These are phyloP conservation scores for Campoplex capitator DNA, from an alignment of 2,888 invertebrate genomes.

Conservation along the genomic window DNA sequence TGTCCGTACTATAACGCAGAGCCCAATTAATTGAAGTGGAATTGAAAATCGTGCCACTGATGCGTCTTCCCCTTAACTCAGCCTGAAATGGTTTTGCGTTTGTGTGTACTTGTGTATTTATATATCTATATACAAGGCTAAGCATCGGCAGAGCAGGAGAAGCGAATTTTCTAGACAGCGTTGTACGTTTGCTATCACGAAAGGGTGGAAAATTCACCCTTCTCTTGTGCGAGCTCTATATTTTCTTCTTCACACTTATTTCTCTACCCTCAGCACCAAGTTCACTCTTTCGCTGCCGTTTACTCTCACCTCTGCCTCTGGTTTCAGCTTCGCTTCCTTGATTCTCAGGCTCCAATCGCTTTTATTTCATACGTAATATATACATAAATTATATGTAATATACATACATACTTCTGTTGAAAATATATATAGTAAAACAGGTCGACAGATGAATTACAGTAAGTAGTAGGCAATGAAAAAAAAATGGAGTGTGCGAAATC, in stretches of 20 bases:
- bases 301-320: slow-evolving; percentile 28
- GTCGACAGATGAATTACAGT: no score
- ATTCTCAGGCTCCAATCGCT: slow-evolving; percentile 39
- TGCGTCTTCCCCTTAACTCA: slow-evolving; percentile 40
- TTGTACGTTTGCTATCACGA: slow-evolving; percentile 23
- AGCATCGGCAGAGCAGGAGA: slow-evolving; percentile 33
- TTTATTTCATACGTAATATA: neutral
- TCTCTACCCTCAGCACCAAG: slow-evolving; percentile 32
- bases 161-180: slow-evolving; percentile 45
- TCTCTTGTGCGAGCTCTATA: neutral
- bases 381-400: neutral
- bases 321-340: neutral
- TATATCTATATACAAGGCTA: no score
- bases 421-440: no score
- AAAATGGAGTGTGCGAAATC: neutral
- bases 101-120: neutral
- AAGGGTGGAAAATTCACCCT: slow-evolving; percentile 35
- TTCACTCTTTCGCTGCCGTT: slow-evolving; percentile 37
- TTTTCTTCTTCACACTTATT: slow-evolving; percentile 40
- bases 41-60: slow-evolving; percentile 73
- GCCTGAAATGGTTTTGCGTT: slow-evolving; percentile 19
- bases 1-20: slow-evolving; percentile 40
- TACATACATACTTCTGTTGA: no score
- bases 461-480: no score
- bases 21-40: slow-evolving; percentile 75